Evolutionary conservation across 2,113 vertebrate species (phyloP), one percentile per base, ranked within the genome.

Genomic region (Rhagologus leucostigma): DNA sequence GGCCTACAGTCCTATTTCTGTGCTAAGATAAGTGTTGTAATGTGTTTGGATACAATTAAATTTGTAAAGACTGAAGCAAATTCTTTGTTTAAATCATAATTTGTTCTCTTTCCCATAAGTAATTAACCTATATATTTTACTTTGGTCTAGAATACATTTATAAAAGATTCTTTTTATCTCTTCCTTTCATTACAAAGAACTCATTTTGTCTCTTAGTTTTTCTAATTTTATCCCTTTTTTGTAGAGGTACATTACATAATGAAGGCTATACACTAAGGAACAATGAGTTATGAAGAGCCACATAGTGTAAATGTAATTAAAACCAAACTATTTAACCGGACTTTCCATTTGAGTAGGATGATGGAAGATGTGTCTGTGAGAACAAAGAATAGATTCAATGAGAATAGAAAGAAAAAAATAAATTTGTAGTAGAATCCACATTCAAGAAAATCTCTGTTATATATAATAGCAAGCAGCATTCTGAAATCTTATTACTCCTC

Each of bases 71-170:
- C 41, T 68, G 53, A 65, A 85, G 37, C 2, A 85, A 69, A 83
- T 93, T 76, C 63, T 90, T 90, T 90, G 42, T 95, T 88, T 87
- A 87, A 93, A 86, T 79, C 3, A 41, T 73, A 84, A 57, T 76
- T 90, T 90, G 16, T 87, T 94, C 82, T 90, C 37, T 59, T 94
- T 85, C 55, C 26, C 57, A 35, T 79, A 85, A 62, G 67, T 75
- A 83, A 95, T 87, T 94, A 95, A 83, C 53, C 62, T 79, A 69
- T 87, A 62, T 80, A 68, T 90, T 90, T 91, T 91, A 88, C 57
- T 91, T 85, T 62, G 22, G 82, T 93, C 53, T 83, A 41, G 37
- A 70, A 84, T 24, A 63, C 55, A 59, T 78, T 81, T 24, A 75
- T 84, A 65, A 80, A 71, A 55, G 21, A 16, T 64, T 83, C 9